Evolutionary conservation across 2,797 vertebrate species (phyloP), one percentile per base, ranked within the genome.

Genomic region (Leptatherina wallacei): DNA sequence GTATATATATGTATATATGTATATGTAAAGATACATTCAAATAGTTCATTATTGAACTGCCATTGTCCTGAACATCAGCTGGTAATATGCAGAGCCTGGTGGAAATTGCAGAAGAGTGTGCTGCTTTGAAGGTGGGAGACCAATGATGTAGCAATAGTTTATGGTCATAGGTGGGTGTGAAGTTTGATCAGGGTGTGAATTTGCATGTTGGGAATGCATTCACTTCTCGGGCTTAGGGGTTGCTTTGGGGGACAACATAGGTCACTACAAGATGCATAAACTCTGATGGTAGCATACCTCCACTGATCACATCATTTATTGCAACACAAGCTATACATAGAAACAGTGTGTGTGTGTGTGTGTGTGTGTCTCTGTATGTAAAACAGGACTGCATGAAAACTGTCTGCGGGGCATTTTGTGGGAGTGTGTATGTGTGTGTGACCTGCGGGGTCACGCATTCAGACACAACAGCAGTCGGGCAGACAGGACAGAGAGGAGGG

Each of bases 391-490:
- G 65, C 59, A 80, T 75, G 71, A 85, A 82, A 79, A 82, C 75
- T 75, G 67, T 82, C 77, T 84, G 68, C 36, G 1, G 30, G 64
- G 70, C 73, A 81, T 85, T 90, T 90, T 83, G 71, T 36, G 64
- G 68, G 86, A 77, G 85, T 81, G 80, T 73, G 76, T 56, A 12
- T 72, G 86, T 47, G 54, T 86, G 89, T 77, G 84, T 91, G 91
- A 90, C 88, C 90, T 83, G 57, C 20, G 27, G 78, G 91, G 92
- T 93, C 92, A 90, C 71, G 64, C 81, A 73, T 88, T 88, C 90
- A 94, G 93, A 92, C 92, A 94, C 91, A 92, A 94, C 91, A 93
- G 91, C 89, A 93, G 91, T 91, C 87, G 90, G 82, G 83, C 85
- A 90, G 91, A 90, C 87, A 86, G 80, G 67, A 80, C 60, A 58